A percentile compares a stretch with the other conserved stretches of the same genome.
These are phyloP conservation scores for Platysteira castanea DNA, from an alignment of 2,113 vertebrate genomes.

Conservation along the genomic window DNA sequence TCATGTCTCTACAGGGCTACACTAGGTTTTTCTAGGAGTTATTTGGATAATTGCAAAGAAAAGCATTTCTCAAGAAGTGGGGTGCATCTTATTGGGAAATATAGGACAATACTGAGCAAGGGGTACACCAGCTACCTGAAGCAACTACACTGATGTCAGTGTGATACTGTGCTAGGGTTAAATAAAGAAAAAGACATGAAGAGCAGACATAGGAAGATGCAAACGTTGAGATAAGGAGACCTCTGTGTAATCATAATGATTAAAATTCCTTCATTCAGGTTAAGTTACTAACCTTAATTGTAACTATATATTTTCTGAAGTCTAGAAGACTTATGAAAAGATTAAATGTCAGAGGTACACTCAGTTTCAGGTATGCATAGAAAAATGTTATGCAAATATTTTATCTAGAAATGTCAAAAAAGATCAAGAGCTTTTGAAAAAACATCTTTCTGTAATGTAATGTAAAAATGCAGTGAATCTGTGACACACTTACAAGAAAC, in stretches of 20 bases:
- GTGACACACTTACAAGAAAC: not conserved
- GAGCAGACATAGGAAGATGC: not conserved
- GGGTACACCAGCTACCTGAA: not conserved
- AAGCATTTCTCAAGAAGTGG: not conserved
- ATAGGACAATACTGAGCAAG: not conserved
- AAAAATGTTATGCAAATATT: not conserved
- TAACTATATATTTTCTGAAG: not conserved
- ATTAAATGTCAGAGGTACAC: not conserved
- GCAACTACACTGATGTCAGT: not conserved
- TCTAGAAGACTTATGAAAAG: not conserved
- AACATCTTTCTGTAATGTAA: not conserved
- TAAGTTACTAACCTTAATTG: not conserved
- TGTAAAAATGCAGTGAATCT: not conserved
- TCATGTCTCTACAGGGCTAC: not conserved
- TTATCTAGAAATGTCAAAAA: not conserved
- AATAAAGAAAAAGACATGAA: not conserved
- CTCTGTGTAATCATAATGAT: not conserved
- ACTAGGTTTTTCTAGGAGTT: not conserved
- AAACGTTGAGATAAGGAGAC: not conserved
- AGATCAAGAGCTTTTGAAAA: not conserved
- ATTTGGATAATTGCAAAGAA: not conserved
- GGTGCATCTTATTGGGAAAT: not conserved
- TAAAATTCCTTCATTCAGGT: not conserved
- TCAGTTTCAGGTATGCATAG: not conserved
- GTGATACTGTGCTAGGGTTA: not conserved